Base-by-base conservation (phyloP, 2,888 invertebrate genomes). In the Cephus rjabovi region DNA sequence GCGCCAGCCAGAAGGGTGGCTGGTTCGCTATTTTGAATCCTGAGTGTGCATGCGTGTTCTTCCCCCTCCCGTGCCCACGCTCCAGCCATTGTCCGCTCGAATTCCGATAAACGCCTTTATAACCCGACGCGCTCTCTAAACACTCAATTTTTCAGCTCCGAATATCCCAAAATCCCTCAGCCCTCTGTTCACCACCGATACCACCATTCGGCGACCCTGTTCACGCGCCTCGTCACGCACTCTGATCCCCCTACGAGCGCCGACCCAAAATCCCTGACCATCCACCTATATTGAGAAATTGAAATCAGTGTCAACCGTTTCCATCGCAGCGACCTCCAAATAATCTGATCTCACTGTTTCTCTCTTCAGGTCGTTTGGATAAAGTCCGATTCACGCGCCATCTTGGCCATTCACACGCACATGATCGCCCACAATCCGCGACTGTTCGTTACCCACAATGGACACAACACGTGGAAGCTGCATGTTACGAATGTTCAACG, bases 381-480 rank as follows among this genome's bases (percentile, higher is more conserved):
- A 75, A 88, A 90, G 77, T 86, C 88, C 11, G 90, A 90, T 80
- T 87, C 89, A 75, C 89, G 89, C 81, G 88, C 89, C 34, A 90
- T 90, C 80, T 85, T 91, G 76, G 89, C 90, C 9, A 88, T 87
- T 81, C 88, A 88, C 87, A 91, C 87, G 77, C 90, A 91, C 85
- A 89, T 91, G 84, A 90, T 92, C 76, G 90, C 91, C 34, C 90
- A 91, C 83, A 91, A 91, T 82, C 87, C 89, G 34, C 86, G 91
- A 23, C 86, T 90, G 40, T 84, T 86, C 34, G 90, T 91, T 56
- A 87, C 89, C 69, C 92, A 90, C 83, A 91, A 92, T 74, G 92
- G 92, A 78, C 91, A 91, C 86, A 89, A 89, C 82, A 89, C 90
- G 79, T 93, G 92, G 92, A 90, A 92, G 78, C 87, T 93, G 77